Percentiles rank a stretch among this genome's conserved stretches.
These are phyloP conservation scores for Nebria salina DNA, from an alignment of 2,888 invertebrate species.

Conservation along the genomic window DNA sequence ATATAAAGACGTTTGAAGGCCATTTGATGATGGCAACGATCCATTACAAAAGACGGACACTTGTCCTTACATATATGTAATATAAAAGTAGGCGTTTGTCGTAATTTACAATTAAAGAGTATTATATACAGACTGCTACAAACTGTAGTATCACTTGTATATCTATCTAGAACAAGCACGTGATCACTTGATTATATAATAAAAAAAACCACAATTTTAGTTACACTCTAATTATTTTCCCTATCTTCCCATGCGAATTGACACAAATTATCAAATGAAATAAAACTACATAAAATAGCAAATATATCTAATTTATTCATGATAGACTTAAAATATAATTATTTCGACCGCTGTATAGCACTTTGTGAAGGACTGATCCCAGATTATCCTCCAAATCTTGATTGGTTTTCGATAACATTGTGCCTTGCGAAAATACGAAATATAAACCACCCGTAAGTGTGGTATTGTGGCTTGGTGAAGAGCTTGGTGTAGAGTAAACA, in stretches of 20 bases:
- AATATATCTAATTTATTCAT: background rate
- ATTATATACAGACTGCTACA: slow-evolving; percentile 3
- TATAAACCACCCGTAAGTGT: too few species aligned
- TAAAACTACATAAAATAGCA: background rate
- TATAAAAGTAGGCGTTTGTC: slow-evolving; percentile 11
- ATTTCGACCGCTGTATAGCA: too few species aligned
- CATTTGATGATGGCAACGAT: background rate
- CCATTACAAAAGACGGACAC: background rate
- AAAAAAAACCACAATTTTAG: background rate
- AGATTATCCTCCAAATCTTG: too few species aligned
- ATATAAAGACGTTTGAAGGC: background rate
- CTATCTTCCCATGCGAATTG: background rate
- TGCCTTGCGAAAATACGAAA: too few species aligned
- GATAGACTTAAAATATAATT: too few species aligned
- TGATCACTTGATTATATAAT: background rate
- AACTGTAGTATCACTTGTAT: background rate
- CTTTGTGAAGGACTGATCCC: too few species aligned
- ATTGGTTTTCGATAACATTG: too few species aligned
- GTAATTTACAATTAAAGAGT: slow-evolving; percentile 19
- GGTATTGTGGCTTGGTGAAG: too few species aligned
- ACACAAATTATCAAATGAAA: background rate
- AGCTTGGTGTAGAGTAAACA: too few species aligned
- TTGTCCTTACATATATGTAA: background rate
- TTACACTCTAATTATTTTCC: background rate
- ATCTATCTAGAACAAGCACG: background rate